Evolutionary conservation across 35 echinoderm and acorn worm genomes (phyloP).

Genomic region (Chiridota heheva): DNA sequence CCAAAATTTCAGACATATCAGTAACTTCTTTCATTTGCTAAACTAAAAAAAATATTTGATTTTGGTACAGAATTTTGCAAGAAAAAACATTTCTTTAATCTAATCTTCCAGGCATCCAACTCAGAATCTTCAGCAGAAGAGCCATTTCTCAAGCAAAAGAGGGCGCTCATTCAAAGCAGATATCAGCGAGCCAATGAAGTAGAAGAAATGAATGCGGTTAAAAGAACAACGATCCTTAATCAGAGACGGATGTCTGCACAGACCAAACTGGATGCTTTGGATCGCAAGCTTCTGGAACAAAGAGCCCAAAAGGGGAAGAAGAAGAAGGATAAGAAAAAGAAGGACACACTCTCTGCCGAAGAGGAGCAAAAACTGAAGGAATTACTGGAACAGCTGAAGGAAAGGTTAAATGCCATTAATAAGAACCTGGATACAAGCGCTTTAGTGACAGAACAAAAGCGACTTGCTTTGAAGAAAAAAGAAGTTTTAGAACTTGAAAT

Average conservation of each 20-base stretch:
- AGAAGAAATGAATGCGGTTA: conserved; percentile 29
- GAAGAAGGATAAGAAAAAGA: conserved; percentile 1
- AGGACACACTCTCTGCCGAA: no score
- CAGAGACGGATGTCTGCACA: conserved; percentile 43
- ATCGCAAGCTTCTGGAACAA: conserved; percentile 2
- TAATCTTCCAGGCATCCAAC: conserved; percentile 13
- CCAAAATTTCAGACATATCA: no score
- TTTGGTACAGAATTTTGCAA: no score
- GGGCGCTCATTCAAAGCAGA: conserved; percentile 23
- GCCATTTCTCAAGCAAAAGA: conserved; percentile 23
- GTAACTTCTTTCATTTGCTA: no score
- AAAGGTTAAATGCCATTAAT: conserved; percentile 10
- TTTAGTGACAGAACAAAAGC: neutral
- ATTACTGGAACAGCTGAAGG: neutral
- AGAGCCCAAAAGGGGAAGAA: conserved; percentile 2
- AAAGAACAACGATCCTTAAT: conserved; percentile 16
- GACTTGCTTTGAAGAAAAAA: neutral
- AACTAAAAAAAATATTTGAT: no score
- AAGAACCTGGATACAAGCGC: conserved; percentile 11
- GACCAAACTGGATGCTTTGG: conserved; percentile 22
- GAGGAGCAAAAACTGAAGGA: no score
- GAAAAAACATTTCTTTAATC: no score
- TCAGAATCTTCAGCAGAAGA: conserved; percentile 32
- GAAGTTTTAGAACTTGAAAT: neutral
- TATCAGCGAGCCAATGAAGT: conserved; percentile 39